Evolutionary conservation across 2,888 invertebrate genomes (phyloP).

Genomic region (Hypselothyrea guttata): DNA sequence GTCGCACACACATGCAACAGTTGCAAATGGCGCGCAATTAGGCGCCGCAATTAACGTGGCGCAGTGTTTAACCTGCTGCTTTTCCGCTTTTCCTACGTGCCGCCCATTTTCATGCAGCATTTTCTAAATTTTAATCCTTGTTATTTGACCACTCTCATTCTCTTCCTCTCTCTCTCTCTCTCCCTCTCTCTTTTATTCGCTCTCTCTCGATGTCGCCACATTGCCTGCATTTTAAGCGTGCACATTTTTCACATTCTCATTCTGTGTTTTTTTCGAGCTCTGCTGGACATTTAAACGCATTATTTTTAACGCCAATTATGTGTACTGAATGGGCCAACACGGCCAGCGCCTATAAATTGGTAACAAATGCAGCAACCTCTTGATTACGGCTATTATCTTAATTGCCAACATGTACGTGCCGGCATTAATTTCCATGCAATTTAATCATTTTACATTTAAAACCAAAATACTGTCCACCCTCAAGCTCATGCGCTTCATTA

Average conservation of each 20-base stretch:
- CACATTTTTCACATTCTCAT: conserved; percentile 63
- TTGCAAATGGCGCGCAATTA: conserved; percentile 76
- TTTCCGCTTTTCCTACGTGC: conserved; percentile 45
- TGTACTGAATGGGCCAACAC: conserved; percentile 22
- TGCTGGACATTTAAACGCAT: conserved; percentile 64
- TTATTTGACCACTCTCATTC: conserved; percentile 54
- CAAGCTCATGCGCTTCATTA: neutral
- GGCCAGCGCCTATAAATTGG: conserved; percentile 61
- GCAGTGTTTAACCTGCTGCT: conserved; percentile 75
- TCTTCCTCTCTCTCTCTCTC: conserved; percentile 46
- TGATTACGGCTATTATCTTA: conserved; percentile 71
- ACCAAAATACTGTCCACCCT: neutral
- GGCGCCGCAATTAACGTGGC: conserved; percentile 77
- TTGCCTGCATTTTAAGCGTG: conserved; percentile 53
- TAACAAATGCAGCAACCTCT: conserved; percentile 57
- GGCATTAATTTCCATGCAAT: conserved; percentile 33
- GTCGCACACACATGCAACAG: conserved; percentile 60
- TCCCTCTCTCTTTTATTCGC: too few species aligned
- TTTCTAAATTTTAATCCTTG: conserved; percentile 76
- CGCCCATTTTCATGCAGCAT: conserved; percentile 59
- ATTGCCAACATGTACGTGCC: conserved; percentile 58
- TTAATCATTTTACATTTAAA: conserved; percentile 46
- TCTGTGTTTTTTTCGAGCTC: conserved; percentile 44
- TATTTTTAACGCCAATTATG: conserved; percentile 71
- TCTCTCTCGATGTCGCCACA: conserved; percentile 21